Evolutionary conservation across 2,888 invertebrate genomes (phyloP).

Genomic region (Anorthoa munda): DNA sequence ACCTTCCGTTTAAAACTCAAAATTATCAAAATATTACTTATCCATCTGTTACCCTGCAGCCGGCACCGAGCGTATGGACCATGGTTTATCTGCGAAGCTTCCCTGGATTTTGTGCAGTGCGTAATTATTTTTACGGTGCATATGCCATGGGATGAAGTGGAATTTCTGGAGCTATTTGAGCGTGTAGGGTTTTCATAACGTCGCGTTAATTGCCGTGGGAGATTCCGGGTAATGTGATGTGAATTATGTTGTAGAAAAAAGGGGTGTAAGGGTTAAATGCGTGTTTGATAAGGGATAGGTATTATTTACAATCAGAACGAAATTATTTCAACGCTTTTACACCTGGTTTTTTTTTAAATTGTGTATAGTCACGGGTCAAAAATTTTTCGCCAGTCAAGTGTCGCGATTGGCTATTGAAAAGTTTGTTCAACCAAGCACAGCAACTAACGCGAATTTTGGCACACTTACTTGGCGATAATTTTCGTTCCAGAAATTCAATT

Average conservation of each 20-base stretch:
- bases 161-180: constrained; percentile 45
- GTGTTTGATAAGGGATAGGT: background rate
- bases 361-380: too few relatives aligned
- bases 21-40: constrained; percentile 13
- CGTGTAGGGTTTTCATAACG: constrained; percentile 40
- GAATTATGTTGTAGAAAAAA: constrained; percentile 16
- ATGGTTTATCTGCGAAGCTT: constrained; percentile 45
- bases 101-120: constrained; percentile 54
- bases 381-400: too few relatives aligned
- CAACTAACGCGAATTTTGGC: too few relatives aligned
- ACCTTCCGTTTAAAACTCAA: background rate
- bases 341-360: too few relatives aligned
- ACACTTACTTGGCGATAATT: too few relatives aligned
- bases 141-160: constrained; percentile 41
- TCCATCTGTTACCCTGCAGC: background rate
- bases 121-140: constrained; percentile 59
- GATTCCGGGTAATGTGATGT: constrained; percentile 5
- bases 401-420: too few relatives aligned
- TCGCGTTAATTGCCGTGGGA: constrained; percentile 39
- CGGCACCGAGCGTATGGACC: constrained; percentile 23
- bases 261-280: background rate
- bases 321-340: background rate
- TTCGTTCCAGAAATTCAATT: too few relatives aligned
- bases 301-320: background rate
- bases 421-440: too few relatives aligned